Conservation (phyloP, 2,797 vertebrate genomes). For the Brachyrhaphis roseni region DNA sequence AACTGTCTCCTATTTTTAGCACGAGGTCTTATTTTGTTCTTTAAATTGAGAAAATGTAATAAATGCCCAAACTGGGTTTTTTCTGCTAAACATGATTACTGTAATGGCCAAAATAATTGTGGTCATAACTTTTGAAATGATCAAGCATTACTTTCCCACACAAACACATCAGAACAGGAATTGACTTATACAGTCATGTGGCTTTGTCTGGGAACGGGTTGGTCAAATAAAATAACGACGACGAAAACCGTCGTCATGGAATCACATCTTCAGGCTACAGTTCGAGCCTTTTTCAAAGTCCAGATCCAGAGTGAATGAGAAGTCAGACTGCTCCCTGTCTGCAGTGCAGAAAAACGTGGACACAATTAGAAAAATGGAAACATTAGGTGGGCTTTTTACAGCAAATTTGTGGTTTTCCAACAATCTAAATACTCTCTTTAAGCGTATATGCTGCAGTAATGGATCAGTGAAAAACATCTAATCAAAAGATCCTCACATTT, state of each 20-base stretch:
- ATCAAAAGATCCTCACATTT: background rate
- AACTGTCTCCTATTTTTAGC: background rate
- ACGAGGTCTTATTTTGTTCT: background rate
- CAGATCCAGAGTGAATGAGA: background rate
- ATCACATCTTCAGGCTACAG: background rate
- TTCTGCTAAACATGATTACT: background rate
- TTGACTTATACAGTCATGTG: background rate
- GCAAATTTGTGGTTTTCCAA: background rate
- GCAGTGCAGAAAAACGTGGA: background rate
- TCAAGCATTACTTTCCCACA: background rate
- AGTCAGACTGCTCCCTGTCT: background rate
- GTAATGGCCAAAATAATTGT: background rate
- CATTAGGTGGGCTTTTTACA: background rate
- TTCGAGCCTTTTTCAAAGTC: background rate
- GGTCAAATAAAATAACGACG: background rate
- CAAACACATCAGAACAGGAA: conserved; percentile 29
- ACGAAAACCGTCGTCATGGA: background rate
- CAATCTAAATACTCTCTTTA: background rate
- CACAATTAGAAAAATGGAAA: background rate
- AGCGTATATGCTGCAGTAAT: background rate
- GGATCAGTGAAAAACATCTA: background rate
- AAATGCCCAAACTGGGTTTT: background rate
- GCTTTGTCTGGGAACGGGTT: background rate
- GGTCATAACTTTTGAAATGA: background rate
- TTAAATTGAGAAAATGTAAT: background rate